These are phyloP conservation scores for Asteroscopus sphinx DNA, from an alignment of 2,888 invertebrate species.

Conservation along the genomic window DNA sequence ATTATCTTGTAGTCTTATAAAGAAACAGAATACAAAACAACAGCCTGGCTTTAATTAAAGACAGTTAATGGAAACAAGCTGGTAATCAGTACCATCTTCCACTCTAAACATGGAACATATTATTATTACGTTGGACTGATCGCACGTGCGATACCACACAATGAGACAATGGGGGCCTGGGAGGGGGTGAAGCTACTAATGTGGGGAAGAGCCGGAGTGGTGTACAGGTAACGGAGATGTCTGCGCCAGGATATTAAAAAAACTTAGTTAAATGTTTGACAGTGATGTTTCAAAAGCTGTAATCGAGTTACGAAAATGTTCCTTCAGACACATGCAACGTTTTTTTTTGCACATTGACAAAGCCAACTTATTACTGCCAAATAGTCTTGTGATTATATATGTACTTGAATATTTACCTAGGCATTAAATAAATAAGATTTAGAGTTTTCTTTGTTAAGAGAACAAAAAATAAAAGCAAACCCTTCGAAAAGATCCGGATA, in stretches of 20 bases:
- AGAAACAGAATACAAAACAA: background rate
- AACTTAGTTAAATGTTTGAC: background rate
- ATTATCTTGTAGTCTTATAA: too few relatives aligned
- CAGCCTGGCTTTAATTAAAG: background rate
- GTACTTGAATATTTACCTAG: too few relatives aligned
- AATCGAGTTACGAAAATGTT: too few relatives aligned
- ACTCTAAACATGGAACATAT: constrained; percentile 7
- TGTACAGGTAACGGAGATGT: background rate
- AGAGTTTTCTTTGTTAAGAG: too few relatives aligned
- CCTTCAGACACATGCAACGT: too few relatives aligned
- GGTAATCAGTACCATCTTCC: constrained; percentile 11
- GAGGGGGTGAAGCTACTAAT: background rate
- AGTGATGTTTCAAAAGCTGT: too few relatives aligned
- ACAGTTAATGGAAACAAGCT: background rate
- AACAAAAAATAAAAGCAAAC: too few relatives aligned
- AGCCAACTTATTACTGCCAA: too few relatives aligned
- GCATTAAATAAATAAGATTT: too few relatives aligned
- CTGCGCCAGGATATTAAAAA: background rate
- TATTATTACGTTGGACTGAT: constrained; percentile 15
- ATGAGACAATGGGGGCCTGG: constrained; percentile 9
- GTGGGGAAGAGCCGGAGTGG: background rate
- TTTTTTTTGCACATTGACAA: too few relatives aligned
- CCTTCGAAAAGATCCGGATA: too few relatives aligned
- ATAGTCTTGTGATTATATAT: too few relatives aligned
- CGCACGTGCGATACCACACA: constrained; percentile 29